Base-by-base conservation (phyloP, 1,140 invertebrate species). In the Homalodisca vitripennis region DNA sequence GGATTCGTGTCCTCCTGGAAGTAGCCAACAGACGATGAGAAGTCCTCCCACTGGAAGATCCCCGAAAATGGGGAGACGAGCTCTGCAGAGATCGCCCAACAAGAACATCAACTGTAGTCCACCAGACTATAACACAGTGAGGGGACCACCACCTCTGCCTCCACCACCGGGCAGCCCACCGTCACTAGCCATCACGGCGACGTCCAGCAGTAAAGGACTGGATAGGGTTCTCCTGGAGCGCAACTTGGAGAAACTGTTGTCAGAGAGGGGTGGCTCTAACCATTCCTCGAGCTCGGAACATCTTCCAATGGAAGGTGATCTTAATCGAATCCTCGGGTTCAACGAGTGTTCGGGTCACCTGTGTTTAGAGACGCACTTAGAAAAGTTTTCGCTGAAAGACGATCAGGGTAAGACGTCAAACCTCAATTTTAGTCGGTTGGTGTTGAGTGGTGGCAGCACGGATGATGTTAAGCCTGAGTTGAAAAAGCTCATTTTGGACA, bases 181-280 rank as follows among this genome's bases (percentile, higher is more conserved):
- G 64, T 75, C 63, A 22, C 27, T 34, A 20, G 17, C 17, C 34
- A 17, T 34, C 27, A 26, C 24, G 20, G 60, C 32, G 27, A 22
- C 62, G 20, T 60, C 70, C 3, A 2, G 60, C 75, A 70, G 80
- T 72, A 75, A 78, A 62, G 84, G 83, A 26, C 78, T 86, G 60
- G 85, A 88, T 72, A 80, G 86, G 66, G 83, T 87, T 13, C 77
- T 87, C 3, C 77, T 87, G 0, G 85, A 87, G 71, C 79, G 85
- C 68, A 86, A 87, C 73, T 79, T 87, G 30, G 84, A 87, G 72
- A 79, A 83, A 71, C 75, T 87, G 14, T 75, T 85, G 22, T 69
- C 74, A 30, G 77, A 79, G 65, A 74, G 75, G 67, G 48, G 66
- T 2, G 60, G 60, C 17, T 69, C 68, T 1, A 69, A 69, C 27